Percentiles rank a stretch among this genome's conserved stretches.
Conservation (phyloP, 2,888 invertebrate species). For the Platynereis dumerilii region DNA sequence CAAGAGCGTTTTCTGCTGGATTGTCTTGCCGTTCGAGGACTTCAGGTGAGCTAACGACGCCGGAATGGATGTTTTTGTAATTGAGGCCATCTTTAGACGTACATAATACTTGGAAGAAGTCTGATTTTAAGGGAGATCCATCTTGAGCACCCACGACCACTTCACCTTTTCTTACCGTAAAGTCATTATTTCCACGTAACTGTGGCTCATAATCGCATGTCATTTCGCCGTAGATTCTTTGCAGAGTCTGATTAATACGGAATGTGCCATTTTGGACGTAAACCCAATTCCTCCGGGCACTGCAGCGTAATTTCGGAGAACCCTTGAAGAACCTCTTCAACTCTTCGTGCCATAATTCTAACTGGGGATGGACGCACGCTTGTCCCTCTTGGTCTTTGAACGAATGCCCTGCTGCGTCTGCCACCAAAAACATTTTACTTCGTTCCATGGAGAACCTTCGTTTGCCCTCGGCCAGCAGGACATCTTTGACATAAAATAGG, state of each 20-base stretch:
- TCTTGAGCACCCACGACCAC: constrained; percentile 2
- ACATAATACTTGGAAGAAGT: constrained; percentile 38
- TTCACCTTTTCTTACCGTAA: constrained; percentile 14
- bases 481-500: no score
- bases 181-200: constrained; percentile 20
- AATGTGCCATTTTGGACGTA: constrained; percentile 73
- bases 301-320: constrained; percentile 73
- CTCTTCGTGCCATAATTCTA: constrained; percentile 75
- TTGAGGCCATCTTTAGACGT: constrained; percentile 50
- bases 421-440: no score
- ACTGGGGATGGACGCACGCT: constrained; percentile 72
- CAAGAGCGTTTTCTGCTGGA: not conserved
- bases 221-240: constrained; percentile 62
- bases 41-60: constrained; percentile 55
- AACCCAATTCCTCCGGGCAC: constrained; percentile 76
- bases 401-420: no score
- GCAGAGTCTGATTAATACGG: constrained; percentile 67
- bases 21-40: not conserved
- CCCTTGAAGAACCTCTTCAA: constrained; percentile 76
- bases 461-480: no score
- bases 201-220: constrained; percentile 68
- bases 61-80: constrained; percentile 73
- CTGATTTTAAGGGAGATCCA: constrained; percentile 23
- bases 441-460: no score
- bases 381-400: constrained; percentile 31